Evolutionary conservation across 1,140 invertebrate genomes (phyloP).

Genomic region (Brachionus sp.): DNA sequence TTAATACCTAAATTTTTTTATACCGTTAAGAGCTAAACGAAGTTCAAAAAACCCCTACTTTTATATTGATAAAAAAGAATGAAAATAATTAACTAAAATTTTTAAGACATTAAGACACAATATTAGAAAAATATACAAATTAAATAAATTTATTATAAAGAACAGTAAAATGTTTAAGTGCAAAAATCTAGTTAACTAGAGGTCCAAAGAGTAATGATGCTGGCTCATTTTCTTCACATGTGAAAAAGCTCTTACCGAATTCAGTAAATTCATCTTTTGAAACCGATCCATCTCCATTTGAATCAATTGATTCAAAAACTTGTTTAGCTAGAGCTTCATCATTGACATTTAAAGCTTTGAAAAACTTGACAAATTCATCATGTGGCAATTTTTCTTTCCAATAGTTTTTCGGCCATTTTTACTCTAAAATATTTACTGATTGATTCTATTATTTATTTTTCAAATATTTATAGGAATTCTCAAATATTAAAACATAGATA

Average conservation of each 20-base stretch:
- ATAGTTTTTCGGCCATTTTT: slow-evolving; percentile 34
- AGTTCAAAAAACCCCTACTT: no score
- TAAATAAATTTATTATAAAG: not conserved
- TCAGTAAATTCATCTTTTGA: not conserved
- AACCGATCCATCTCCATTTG: not conserved
- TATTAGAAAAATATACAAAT: no score
- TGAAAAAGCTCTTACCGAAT: slow-evolving; percentile 34
- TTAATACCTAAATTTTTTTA: no score
- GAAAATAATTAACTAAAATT: no score
- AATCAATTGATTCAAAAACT: slow-evolving; percentile 18
- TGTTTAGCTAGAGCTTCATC: not conserved
- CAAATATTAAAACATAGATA: no score
- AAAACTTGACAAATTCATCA: slow-evolving; percentile 4
- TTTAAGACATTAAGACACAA: no score
- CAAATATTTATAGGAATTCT: no score
- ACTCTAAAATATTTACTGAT: no score
- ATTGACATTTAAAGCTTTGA: slow-evolving; percentile 29
- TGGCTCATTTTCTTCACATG: not conserved
- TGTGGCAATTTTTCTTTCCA: slow-evolving; percentile 12
- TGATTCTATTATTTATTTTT: no score
- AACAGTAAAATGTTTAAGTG: not conserved
- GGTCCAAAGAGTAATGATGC: slow-evolving; percentile 23
- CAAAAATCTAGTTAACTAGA: not conserved
- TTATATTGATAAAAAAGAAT: no score
- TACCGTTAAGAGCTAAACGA: no score